Percentiles rank a stretch among this genome's conserved stretches.
These are phyloP conservation scores for Choloepus hoffmanni DNA, from an alignment of 2,113 vertebrate genomes.

Conservation along the genomic window DNA sequence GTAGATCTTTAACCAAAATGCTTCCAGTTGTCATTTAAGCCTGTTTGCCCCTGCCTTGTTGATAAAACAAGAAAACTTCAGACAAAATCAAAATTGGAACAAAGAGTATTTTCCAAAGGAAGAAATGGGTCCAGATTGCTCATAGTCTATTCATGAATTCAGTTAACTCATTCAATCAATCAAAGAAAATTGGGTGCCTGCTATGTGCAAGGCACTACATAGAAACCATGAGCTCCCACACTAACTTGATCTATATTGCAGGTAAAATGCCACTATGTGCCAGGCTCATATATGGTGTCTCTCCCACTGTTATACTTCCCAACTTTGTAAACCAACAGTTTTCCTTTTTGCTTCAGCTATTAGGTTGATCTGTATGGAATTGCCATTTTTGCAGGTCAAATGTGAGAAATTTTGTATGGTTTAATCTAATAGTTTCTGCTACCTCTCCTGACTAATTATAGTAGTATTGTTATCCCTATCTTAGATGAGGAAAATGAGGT, in stretches of 20 bases:
- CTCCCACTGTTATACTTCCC: not conserved
- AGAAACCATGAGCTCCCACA: not conserved
- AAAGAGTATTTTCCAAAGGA: constrained; percentile 47
- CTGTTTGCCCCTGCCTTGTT: constrained; percentile 20
- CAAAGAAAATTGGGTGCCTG: not conserved
- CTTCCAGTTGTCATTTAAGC: not conserved
- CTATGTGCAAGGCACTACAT: not conserved
- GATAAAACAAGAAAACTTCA: constrained; percentile 36
- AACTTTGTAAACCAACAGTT: constrained; percentile 3
- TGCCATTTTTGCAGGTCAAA: not conserved
- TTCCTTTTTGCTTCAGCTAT: constrained; percentile 6
- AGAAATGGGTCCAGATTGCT: constrained; percentile 53
- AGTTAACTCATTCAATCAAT: not conserved
- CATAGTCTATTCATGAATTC: not conserved
- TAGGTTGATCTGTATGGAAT: not conserved
- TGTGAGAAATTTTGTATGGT: not conserved
- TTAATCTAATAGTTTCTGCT: constrained; percentile 41
- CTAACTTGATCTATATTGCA: not conserved
- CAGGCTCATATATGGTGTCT: not conserved
- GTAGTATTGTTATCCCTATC: not conserved
- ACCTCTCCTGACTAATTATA: not conserved
- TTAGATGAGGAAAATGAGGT: constrained; percentile 12
- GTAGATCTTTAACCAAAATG: constrained; percentile 37
- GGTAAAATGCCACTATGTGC: not conserved
- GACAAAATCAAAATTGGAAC: constrained; percentile 14